Base-by-base conservation (phyloP, 2,113 vertebrate species). In the Trematomus loennbergii region DNA sequence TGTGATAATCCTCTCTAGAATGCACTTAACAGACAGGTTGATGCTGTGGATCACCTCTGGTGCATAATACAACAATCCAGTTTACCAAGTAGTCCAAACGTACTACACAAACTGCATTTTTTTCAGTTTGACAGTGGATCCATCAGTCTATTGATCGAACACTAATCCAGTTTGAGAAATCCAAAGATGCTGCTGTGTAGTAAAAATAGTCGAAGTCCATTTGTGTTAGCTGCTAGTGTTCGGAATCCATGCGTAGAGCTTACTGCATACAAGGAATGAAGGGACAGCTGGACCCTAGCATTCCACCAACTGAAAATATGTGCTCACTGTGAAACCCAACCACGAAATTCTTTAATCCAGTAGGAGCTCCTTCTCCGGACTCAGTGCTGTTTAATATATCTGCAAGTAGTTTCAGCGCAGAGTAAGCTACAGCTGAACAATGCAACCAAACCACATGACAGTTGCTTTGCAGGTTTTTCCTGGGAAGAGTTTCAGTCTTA, bases 1-100 rank as follows among this genome's bases (percentile, higher is more conserved):
- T 67, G 67, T 65, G 76, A 80, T 45, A 82, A 85, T 86, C 81
- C 75, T 17, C 17, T 67, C 3, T 4, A 82, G 72, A 88, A 85
- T 71, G 80, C 36, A 72, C 11, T 9, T 17, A 63, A 83, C 73
- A 55, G 60, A 59, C 67, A 43, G 0, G 25, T 54, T n/a, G 29
- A 29, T 46, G 25, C 11, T 54, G 57, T 61, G 29, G 36, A 71
- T 72, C 50, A 66, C 29, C 22, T 36, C 63, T 61, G 59, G 2
- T 69, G 62, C 33, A 66, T 33, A 50, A 29, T 20, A 36, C 15
- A 77, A 62, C 7, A 71, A 75, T 48, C 29, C 46, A 58, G 36
- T 29, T 36, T 70, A 1, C 57, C 43, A 20, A 55, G 46, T 5
- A 36, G 60, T 60, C 33, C 25, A n/a, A 36, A 49, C 3, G 29